phyloP scores from a whole-genome alignment of 2,888 invertebrate species.

The Epirrhoe tristata region DNA sequence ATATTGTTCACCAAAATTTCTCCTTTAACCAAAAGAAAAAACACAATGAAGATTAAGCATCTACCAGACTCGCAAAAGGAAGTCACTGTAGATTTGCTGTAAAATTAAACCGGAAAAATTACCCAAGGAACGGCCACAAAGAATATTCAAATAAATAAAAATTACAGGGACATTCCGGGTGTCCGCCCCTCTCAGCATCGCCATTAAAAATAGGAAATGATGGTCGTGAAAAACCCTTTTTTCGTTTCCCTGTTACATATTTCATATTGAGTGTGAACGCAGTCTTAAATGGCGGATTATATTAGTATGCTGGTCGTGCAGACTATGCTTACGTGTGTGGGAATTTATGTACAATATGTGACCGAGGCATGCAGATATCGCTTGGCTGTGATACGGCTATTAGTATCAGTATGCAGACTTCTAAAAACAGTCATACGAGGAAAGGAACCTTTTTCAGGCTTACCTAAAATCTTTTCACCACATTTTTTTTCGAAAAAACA shows the following conservation, averaged over 20 bases:
- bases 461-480: too few relatives aligned
- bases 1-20: neutral
- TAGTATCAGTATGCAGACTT: neutral
- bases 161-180: constrained; percentile 42
- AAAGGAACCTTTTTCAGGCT: too few relatives aligned
- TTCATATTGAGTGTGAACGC: constrained; percentile 44
- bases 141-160: constrained; percentile 39
- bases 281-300: constrained; percentile 34
- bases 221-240: constrained; percentile 42
- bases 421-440: too few relatives aligned
- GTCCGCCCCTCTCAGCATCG: constrained; percentile 42
- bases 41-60: constrained; percentile 19
- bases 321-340: constrained; percentile 22
- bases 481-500: too few relatives aligned
- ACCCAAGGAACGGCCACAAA: constrained; percentile 24
- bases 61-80: constrained; percentile 7
- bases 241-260: constrained; percentile 40
- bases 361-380: constrained; percentile 19
- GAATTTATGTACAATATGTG: constrained; percentile 34
- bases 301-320: constrained; percentile 37
- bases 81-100: constrained; percentile 9
- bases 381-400: neutral
- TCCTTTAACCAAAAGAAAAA: neutral
- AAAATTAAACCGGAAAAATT: constrained; percentile 24
- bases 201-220: constrained; percentile 45